Base-by-base conservation (phyloP, 2,888 invertebrate genomes). In the Eulithis testata region DNA sequence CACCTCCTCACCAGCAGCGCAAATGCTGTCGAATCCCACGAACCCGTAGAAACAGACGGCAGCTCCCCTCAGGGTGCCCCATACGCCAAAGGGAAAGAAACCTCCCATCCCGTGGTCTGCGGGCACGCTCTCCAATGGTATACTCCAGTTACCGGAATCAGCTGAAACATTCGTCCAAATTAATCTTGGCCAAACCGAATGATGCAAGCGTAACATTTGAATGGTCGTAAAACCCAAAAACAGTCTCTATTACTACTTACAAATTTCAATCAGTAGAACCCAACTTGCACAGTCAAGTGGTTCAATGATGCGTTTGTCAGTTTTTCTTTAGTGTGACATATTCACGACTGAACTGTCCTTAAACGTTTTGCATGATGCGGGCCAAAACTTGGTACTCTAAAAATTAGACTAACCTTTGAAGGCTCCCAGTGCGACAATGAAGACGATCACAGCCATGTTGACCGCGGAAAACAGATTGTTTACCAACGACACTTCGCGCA, bases 21-120 rank as follows among this genome's bases (percentile, higher is more conserved):
- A 97, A 44, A 97, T 96, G 68, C 95, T 95, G 82, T 99, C 99
- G 83, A 99, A 99, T 0, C 99, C 99, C 6, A 98, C 97, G 83
- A 98, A 99, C 3, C 97, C 98, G 83, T 97, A 98, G 87, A 97
- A 97, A 79, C 97, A 97, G 60, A 96, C 95, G 0, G 97, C 97
- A 0, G 97, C 95, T 0, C 97, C 98, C 11, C 94, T 94, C 84
- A 98, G 94, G 1, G 96, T 95, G 0, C 98, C 99, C 57, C 95
- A 93, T 67, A 97, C 91, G 0, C 98, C 98, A 84, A 95, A 98
- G 0, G 99, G 98, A 80, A 97, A 94, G 88, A 98, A 99, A 0
- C 99, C 99, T 0, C 99, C 99, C 0, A 80, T 80, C 0, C 98
- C 98, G 9, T 80, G 80, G 0, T 86, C 89, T 0, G 80, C 76